These are phyloP conservation scores for Sitta europaea DNA, from an alignment of 2,113 vertebrate species.

Conservation along the genomic window DNA sequence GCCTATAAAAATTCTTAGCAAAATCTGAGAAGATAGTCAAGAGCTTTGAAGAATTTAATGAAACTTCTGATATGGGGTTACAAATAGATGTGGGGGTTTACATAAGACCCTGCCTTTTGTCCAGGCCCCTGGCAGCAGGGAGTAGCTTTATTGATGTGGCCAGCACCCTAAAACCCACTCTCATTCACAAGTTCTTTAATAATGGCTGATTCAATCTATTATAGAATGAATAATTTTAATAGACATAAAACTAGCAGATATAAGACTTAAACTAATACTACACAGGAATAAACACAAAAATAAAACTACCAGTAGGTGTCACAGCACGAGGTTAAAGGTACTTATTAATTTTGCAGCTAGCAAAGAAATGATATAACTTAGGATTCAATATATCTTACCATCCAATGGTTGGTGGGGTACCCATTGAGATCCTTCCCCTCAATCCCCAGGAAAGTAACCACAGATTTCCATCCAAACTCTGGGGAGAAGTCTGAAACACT, in stretches of 20 bases:
- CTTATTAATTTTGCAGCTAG: background rate
- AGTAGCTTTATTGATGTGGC: background rate
- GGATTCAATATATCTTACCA: background rate
- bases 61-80: background rate
- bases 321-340: background rate
- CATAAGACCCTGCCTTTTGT: background rate
- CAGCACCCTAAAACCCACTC: background rate
- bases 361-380: background rate
- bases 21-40: background rate
- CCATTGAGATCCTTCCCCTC: background rate
- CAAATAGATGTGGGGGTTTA: background rate
- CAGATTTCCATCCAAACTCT: background rate
- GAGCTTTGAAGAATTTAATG: background rate
- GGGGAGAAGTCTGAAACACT: background rate
- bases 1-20: background rate
- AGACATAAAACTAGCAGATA: background rate
- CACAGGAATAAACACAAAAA: background rate
- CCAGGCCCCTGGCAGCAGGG: background rate
- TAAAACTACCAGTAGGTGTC: background rate
- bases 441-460: background rate
- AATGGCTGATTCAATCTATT: background rate
- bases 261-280: background rate
- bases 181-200: background rate
- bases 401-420: background rate
- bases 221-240: background rate